Conservation (phyloP, 2,888 invertebrate species). For the Cacoxenus indagator region DNA sequence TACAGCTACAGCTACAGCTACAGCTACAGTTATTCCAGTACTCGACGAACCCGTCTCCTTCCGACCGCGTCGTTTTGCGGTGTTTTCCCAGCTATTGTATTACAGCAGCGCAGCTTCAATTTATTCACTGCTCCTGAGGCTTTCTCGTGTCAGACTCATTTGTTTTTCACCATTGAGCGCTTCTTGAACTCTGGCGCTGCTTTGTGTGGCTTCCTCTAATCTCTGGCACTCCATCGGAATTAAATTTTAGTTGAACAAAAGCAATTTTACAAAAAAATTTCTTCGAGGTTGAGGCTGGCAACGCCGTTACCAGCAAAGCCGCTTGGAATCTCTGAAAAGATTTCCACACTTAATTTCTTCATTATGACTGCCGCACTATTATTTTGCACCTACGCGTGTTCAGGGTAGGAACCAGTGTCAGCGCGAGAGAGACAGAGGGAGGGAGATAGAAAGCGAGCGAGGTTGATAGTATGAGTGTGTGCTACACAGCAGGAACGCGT, state of each 20-base stretch:
- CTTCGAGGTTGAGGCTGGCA: background rate
- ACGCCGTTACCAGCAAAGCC: background rate
- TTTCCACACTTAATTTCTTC: conserved; percentile 16
- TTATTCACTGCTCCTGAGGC: background rate
- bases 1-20: conserved; percentile 13
- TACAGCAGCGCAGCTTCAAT: conserved; percentile 17
- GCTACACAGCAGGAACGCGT: conserved; percentile 42
- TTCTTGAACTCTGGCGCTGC: background rate
- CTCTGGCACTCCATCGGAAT: conserved; percentile 6
- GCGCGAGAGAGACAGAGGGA: too few species aligned
- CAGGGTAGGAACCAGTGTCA: too few species aligned
- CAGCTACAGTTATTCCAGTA: conserved; percentile 33
- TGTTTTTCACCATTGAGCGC: background rate
- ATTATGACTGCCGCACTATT: conserved; percentile 6
- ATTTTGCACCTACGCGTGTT: background rate
- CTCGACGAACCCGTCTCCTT: conserved; percentile 24
- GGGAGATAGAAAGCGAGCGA: too few species aligned
- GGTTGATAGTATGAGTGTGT: too few species aligned
- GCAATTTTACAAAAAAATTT: background rate
- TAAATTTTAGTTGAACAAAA: background rate
- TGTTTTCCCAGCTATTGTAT: conserved; percentile 13
- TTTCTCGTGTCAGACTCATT: background rate
- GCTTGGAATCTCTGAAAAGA: background rate
- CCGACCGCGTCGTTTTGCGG: conserved; percentile 29
- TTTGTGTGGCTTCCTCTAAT: background rate